Percentiles rank a stretch among this genome's conserved stretches.
These are phyloP conservation scores for Malacoraja senta DNA, from an alignment of 2,797 vertebrate species.

Conservation along the genomic window DNA sequence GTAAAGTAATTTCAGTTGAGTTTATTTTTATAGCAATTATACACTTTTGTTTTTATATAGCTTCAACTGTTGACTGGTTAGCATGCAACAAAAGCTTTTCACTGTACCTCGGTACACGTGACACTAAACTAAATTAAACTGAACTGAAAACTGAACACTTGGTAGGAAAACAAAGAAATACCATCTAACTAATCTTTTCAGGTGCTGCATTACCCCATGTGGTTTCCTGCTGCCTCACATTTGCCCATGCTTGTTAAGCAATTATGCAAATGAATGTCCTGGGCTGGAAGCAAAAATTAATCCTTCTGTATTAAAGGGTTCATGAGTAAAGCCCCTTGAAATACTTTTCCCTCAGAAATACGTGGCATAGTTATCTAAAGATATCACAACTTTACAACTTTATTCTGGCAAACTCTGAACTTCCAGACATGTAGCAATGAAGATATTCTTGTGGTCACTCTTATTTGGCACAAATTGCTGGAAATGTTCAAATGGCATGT, in stretches of 20 bases:
- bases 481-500: neutral
- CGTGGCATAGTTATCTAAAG: neutral
- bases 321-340: slow-evolving; percentile 11
- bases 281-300: neutral
- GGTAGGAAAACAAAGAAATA: neutral
- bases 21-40: neutral
- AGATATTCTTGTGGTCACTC: neutral
- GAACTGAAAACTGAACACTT: neutral
- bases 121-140: no score
- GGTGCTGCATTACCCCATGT: neutral
- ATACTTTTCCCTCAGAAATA: neutral
- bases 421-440: neutral
- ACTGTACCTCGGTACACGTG: no score
- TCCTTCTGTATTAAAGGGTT: slow-evolving; percentile 8
- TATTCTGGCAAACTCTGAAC: neutral
- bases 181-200: neutral
- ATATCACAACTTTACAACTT: neutral
- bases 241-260: slow-evolving; percentile 29
- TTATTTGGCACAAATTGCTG: neutral
- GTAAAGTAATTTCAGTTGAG: neutral
- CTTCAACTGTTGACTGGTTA: neutral
- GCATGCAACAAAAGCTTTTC: no score
- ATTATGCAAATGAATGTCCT: slow-evolving; percentile 1
- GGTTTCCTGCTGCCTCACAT: slow-evolving; percentile 25
- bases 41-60: neutral